These are phyloP conservation scores for Terebella lapidaria DNA, from an alignment of 2,888 invertebrate species.

Conservation along the genomic window DNA sequence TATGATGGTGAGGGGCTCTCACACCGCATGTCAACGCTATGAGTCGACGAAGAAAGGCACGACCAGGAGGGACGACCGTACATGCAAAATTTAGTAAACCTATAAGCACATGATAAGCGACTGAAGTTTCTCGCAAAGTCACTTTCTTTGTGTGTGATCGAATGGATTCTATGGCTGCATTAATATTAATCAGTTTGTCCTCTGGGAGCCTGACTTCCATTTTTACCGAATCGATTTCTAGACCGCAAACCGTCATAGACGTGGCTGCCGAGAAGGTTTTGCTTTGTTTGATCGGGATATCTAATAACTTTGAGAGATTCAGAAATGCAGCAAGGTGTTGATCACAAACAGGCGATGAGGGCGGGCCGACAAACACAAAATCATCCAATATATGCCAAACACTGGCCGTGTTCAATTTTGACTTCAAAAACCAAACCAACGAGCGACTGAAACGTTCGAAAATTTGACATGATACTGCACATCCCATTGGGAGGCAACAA, in stretches of 20 bases:
- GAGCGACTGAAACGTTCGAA: background rate
- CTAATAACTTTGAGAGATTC: background rate
- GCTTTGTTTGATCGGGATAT: background rate
- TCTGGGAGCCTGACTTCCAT: background rate
- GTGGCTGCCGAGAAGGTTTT: background rate
- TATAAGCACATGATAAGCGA: background rate
- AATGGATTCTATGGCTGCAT: too few species aligned
- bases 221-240: background rate
- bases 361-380: background rate
- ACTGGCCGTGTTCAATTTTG: background rate
- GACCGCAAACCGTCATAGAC: background rate
- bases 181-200: background rate
- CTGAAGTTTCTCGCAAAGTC: background rate
- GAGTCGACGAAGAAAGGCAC: background rate
- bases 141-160: too few species aligned
- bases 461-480: background rate
- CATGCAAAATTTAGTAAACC: background rate
- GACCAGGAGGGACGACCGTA: background rate
- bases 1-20: background rate
- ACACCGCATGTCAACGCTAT: background rate
- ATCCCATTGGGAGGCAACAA: background rate
- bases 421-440: background rate
- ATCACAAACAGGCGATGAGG: background rate
- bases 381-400: background rate
- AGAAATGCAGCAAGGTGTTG: background rate